Percentiles rank a stretch among this genome's conserved stretches.
These are phyloP conservation scores for Zonotrichia albicollis DNA, from an alignment of 2,797 vertebrate genomes.

Conservation along the genomic window DNA sequence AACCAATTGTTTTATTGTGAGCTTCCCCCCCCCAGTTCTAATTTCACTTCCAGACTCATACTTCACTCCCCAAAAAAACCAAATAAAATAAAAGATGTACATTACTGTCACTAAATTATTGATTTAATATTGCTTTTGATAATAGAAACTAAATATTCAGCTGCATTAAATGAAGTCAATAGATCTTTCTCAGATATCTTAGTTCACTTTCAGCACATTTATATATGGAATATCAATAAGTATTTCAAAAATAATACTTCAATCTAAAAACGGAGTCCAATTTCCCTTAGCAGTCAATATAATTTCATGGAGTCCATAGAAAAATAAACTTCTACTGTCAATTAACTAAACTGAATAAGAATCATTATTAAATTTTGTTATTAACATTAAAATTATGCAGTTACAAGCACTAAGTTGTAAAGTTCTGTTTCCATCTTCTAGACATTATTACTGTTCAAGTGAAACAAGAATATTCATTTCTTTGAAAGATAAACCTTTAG, in stretches of 20 bases:
- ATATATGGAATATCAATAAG: background rate
- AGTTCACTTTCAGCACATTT: background rate
- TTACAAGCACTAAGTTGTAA: background rate
- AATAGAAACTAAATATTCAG: background rate
- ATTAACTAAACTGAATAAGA: background rate
- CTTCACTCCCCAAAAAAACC: rapidly evolving
- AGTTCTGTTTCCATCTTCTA: background rate
- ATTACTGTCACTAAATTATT: background rate
- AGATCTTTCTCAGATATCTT: background rate
- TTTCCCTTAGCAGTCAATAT: background rate
- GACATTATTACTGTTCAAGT: background rate
- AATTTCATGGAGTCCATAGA: background rate
- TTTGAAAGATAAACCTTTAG: background rate
- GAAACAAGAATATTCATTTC: background rate
- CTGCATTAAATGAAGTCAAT: background rate
- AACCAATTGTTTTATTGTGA: background rate
- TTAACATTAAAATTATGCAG: background rate
- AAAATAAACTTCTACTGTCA: background rate
- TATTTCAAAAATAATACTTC: background rate
- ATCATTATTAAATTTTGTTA: background rate
- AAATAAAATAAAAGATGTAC: background rate
- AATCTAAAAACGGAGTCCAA: background rate
- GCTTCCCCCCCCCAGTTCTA: rapidly evolving
- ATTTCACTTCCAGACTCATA: background rate
- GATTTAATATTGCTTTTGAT: background rate